Evolutionary conservation across 2,113 vertebrate species (phyloP).

Genomic region (Glaucomys volans): DNA sequence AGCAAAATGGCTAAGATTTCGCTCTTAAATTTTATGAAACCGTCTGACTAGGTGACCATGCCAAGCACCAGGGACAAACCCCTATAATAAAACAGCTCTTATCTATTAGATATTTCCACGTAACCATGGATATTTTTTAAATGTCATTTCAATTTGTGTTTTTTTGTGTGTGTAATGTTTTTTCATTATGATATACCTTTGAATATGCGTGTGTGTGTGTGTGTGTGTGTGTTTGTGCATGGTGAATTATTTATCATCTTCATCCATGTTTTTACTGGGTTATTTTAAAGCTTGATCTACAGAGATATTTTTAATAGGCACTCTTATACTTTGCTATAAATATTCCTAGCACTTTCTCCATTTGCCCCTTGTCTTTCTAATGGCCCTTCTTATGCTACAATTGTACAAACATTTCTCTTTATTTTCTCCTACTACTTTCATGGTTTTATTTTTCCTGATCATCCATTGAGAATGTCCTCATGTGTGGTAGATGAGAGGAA

Average conservation of each 20-base stretch:
- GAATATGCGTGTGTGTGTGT: neutral
- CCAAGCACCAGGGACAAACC: neutral
- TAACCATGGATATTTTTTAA: neutral
- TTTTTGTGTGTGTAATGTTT: slow-evolving; percentile 4
- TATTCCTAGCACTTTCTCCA: neutral
- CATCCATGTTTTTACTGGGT: neutral
- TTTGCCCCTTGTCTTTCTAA: slow-evolving; percentile 38
- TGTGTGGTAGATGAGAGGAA: neutral
- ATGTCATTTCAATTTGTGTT: neutral
- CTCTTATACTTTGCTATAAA: neutral
- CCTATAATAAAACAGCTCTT: neutral
- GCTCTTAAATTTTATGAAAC: neutral
- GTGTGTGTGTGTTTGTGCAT: neutral
- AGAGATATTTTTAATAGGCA: neutral
- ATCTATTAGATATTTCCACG: neutral
- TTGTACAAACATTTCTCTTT: slow-evolving; percentile 7
- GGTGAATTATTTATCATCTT: slow-evolving; percentile 1
- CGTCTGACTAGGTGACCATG: neutral
- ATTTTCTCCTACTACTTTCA: neutral
- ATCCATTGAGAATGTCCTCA: neutral
- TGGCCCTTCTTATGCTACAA: neutral
- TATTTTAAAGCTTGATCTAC: neutral
- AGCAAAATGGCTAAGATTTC: neutral
- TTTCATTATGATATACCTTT: too few relatives aligned
- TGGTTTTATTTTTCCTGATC: slow-evolving; percentile 54